Evolutionary conservation across 2,113 vertebrate species (phyloP), one percentile per base, ranked within the genome.

Genomic region (Syngnathus scovelli): DNA sequence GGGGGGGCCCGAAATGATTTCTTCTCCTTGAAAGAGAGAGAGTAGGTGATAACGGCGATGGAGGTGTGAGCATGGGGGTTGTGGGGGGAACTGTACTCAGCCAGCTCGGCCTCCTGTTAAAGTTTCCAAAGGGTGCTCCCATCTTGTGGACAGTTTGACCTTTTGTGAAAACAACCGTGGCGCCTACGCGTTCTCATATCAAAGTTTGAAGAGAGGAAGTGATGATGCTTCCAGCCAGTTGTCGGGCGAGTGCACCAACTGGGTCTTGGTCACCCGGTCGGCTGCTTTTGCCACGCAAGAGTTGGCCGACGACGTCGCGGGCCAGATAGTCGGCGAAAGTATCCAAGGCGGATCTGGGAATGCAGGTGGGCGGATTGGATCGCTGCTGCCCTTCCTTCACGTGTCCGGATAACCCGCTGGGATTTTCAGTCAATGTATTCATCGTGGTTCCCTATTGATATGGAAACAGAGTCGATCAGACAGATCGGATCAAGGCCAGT

Each of bases 291-390:
- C 1, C 18, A 12, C 16, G 16, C 33, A 12, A 12, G 44, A 64
- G 81, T 79, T 67, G 88, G 62, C 11, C 72, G 69, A 88, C 39
- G 61, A 90, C 83, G 4, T 87, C 71, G 43, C 49, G 46, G 0
- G 87, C 88, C 12, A 91, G 68, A 16, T 63, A 71, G 41, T 84
- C 78, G 0, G 87, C 88, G 10, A 87, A 89, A 16, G 69, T 78
- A 67, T 70, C 78, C 23, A 83, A 15, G 55, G 27, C 23, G 27
- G 6, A 1, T 33, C 21, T 21, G 27, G 27, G 55, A 11, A 10
- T 21, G 52, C 55, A 33, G 12, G 55, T 27, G 55, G 55, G 6
- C 7, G 55, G 4, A 58, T 36, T 15, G 55, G 6, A 15, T 1
- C 55, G 2, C 6, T 7, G 55, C 1, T 58, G 15, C 55, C 27